Percentiles rank a stretch among this genome's conserved stretches.
phyloP scores from a whole-genome alignment of 2,888 invertebrate species.

The Rhagophthalmus giganteus region DNA sequence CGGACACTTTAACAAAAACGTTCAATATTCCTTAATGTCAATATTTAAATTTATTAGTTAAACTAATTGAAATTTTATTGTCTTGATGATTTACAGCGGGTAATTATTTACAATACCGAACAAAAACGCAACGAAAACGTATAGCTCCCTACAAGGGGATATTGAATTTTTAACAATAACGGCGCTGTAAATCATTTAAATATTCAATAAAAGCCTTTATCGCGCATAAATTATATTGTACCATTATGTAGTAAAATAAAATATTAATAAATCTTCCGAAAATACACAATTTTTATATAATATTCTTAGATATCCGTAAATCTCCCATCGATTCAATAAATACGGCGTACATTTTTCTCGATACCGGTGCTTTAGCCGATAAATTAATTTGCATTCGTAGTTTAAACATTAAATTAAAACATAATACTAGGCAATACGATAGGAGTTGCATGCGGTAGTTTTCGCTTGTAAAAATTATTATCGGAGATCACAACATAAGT shows the following conservation, averaged over 20 bases:
- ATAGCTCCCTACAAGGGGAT: background rate
- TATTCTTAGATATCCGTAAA: no score
- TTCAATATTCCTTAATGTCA: slow-evolving; percentile 22
- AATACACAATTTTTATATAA: no score
- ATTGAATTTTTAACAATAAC: slow-evolving; percentile 16
- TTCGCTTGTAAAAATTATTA: slow-evolving; percentile 41
- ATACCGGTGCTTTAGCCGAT: no score
- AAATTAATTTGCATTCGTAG: slow-evolving; percentile 22
- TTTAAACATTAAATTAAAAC: slow-evolving; percentile 33
- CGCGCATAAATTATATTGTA: slow-evolving; percentile 11
- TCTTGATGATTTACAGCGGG: slow-evolving; percentile 27
- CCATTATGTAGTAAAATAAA: slow-evolving; percentile 8
- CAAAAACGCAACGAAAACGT: slow-evolving; percentile 8
- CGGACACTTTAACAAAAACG: no score
- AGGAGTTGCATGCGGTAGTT: slow-evolving; percentile 35
- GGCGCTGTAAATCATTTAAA: slow-evolving; percentile 16
- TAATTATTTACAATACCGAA: slow-evolving; percentile 13
- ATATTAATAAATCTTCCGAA: background rate
- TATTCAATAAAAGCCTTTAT: slow-evolving; percentile 14
- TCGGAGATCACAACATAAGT: slow-evolving; percentile 43
- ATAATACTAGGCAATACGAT: slow-evolving; percentile 35
- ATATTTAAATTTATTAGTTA: slow-evolving; percentile 26
- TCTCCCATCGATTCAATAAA: no score
- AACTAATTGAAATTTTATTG: slow-evolving; percentile 26
- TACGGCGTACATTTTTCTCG: no score